These are phyloP conservation scores for Maniola jurtina DNA, from an alignment of 1,140 invertebrate species.

Conservation along the genomic window DNA sequence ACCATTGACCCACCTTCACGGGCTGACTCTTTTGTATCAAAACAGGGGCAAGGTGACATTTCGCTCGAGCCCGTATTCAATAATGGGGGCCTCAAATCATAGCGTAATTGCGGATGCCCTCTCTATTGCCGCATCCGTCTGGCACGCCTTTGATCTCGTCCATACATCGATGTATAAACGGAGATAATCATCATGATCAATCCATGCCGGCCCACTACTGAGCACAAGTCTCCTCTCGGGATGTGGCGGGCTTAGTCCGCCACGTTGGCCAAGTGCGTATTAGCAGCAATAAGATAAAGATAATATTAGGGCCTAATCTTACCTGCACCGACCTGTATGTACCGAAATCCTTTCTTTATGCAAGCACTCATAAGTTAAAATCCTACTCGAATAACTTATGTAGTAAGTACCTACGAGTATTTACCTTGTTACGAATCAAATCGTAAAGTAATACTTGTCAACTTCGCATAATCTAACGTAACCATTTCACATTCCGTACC, in stretches of 20 bases:
- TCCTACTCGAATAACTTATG: too few species aligned
- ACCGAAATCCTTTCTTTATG: too few species aligned
- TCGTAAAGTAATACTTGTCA: background rate
- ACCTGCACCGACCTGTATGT: too few species aligned
- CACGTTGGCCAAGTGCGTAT: too few species aligned
- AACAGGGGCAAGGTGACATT: constrained; percentile 40
- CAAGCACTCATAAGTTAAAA: too few species aligned
- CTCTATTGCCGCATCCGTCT: constrained; percentile 53
- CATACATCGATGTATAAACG: constrained; percentile 22
- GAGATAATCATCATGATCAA: background rate
- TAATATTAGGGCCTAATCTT: too few species aligned
- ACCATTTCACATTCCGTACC: constrained; percentile 30
- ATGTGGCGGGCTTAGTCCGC: too few species aligned
- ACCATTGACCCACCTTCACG: background rate
- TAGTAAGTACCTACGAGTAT: too few species aligned
- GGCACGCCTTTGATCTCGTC: constrained; percentile 38
- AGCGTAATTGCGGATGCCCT: constrained; percentile 57
- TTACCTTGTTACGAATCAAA: too few species aligned
- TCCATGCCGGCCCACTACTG: too few species aligned
- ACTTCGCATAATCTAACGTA: constrained; percentile 15
- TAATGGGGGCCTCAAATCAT: constrained; percentile 63
- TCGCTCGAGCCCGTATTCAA: constrained; percentile 28
- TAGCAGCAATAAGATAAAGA: too few species aligned
- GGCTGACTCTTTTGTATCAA: constrained; percentile 18
- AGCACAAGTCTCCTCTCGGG: too few species aligned